These are phyloP conservation scores for Sialis lutaria DNA, from an alignment of 2,888 invertebrate species.

Conservation along the genomic window DNA sequence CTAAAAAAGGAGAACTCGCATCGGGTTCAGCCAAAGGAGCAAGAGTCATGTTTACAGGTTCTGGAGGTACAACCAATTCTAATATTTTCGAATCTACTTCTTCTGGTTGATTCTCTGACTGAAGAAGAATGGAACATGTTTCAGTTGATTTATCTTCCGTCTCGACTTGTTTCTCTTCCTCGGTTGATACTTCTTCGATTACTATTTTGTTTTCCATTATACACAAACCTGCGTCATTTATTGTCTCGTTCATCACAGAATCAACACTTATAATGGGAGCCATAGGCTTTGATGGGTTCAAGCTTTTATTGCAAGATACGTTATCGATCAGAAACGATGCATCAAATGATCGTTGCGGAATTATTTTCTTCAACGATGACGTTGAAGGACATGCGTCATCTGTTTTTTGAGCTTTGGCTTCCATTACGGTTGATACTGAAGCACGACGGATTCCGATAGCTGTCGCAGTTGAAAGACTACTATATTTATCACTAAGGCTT, in stretches of 20 bases:
- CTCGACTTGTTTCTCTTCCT: slow-evolving; percentile 7
- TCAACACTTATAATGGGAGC: slow-evolving; percentile 55
- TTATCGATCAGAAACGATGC: slow-evolving; percentile 8
- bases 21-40: slow-evolving; percentile 54
- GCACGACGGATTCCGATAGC: slow-evolving; percentile 21
- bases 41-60: slow-evolving; percentile 24
- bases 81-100: slow-evolving; percentile 1
- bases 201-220: slow-evolving; percentile 7
- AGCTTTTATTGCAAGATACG: slow-evolving; percentile 18
- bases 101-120: slow-evolving; percentile 4
- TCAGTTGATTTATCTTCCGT: slow-evolving; percentile 8
- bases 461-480: slow-evolving; percentile 22
- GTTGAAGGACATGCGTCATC: slow-evolving; percentile 24
- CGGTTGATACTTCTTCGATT: slow-evolving; percentile 5
- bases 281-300: slow-evolving; percentile 20
- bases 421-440: slow-evolving; percentile 25
- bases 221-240: slow-evolving; percentile 5
- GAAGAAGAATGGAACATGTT: slow-evolving; percentile 3
- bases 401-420: slow-evolving; percentile 28
- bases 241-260: slow-evolving; percentile 43
- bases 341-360: slow-evolving; percentile 14
- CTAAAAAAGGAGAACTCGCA: slow-evolving; percentile 46
- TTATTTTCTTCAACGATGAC: slow-evolving; percentile 28
- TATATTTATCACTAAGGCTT: slow-evolving; percentile 19
- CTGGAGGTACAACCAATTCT: slow-evolving; percentile 7